phyloP scores from a whole-genome alignment of 2,888 invertebrate genomes.

The Eilema depressum region DNA sequence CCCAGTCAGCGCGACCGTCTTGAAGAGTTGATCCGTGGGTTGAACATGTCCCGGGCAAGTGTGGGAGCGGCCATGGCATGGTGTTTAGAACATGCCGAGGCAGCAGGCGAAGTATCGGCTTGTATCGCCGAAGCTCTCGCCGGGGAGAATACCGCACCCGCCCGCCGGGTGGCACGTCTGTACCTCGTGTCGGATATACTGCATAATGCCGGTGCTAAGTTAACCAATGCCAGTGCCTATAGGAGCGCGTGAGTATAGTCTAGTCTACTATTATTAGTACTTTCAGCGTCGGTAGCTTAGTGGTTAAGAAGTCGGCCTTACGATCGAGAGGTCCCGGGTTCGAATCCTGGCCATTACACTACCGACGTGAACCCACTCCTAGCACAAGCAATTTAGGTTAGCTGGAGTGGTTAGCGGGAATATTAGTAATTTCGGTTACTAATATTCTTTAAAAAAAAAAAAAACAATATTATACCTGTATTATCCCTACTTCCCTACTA shows the following conservation, averaged over 20 bases:
- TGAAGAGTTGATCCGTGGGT: slow-evolving; percentile 95
- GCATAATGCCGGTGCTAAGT: slow-evolving; percentile 98
- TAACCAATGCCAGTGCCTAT: slow-evolving; percentile 98
- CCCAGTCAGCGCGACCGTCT: slow-evolving; percentile 95
- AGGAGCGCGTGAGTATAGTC: slow-evolving; percentile 90
- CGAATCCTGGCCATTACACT: no score
- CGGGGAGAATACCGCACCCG: slow-evolving; percentile 91
- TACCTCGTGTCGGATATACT: slow-evolving; percentile 98
- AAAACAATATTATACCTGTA: no score
- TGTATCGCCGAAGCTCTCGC: slow-evolving; percentile 96
- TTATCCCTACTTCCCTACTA: no score
- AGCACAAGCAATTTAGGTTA: no score
- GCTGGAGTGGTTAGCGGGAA: no score
- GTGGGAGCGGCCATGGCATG: slow-evolving; percentile 99
- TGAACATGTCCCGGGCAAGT: slow-evolving; percentile 93
- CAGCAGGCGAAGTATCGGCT: slow-evolving; percentile 97
- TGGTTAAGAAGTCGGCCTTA: no score
- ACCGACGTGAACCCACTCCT: no score
- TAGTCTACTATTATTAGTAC: no score
- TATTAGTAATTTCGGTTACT: no score
- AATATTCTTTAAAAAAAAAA: no score
- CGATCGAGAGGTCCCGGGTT: no score
- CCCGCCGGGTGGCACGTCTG: slow-evolving; percentile 96
- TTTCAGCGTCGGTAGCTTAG: no score
- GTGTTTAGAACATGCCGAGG: slow-evolving; percentile 99